Conservation (phyloP, 2,888 invertebrate species). For the Oscheius sp. region DNA sequence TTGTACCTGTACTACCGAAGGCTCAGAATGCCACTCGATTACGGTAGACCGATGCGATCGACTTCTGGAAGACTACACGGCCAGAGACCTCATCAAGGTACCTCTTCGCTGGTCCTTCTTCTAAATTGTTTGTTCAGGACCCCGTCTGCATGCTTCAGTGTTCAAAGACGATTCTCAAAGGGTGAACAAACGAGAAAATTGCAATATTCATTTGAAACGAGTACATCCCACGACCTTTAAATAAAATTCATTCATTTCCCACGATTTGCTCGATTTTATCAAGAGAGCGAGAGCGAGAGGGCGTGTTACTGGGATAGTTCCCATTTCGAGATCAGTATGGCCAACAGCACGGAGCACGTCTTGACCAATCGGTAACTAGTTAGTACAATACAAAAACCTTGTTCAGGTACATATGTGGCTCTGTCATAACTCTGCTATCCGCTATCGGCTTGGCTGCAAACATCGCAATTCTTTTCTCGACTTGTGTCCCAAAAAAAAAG, state of each 20-base stretch:
- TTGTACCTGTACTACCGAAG: constrained; percentile 73
- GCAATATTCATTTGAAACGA: not conserved
- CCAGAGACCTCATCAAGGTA: constrained; percentile 56
- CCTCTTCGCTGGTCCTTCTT: not conserved
- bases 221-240: constrained; percentile 16
- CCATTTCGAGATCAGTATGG: no score
- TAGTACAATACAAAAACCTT: no score
- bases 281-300: not conserved
- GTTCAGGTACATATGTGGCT: not conserved
- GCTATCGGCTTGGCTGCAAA: not conserved
- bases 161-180: constrained; percentile 31
- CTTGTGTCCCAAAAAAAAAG: not conserved
- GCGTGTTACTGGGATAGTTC: not conserved
- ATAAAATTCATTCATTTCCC: not conserved
- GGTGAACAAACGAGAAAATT: not conserved
- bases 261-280: not conserved
- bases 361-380: no score
- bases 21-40: constrained; percentile 72
- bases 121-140: constrained; percentile 38
- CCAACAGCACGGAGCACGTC: no score
- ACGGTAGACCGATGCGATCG: constrained; percentile 62
- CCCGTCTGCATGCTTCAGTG: constrained; percentile 58
- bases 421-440: not conserved
- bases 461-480: not conserved
- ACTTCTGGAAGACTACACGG: constrained; percentile 55